Base-by-base conservation (phyloP, 2,888 invertebrate genomes). In the Fragum whitleyi region DNA sequence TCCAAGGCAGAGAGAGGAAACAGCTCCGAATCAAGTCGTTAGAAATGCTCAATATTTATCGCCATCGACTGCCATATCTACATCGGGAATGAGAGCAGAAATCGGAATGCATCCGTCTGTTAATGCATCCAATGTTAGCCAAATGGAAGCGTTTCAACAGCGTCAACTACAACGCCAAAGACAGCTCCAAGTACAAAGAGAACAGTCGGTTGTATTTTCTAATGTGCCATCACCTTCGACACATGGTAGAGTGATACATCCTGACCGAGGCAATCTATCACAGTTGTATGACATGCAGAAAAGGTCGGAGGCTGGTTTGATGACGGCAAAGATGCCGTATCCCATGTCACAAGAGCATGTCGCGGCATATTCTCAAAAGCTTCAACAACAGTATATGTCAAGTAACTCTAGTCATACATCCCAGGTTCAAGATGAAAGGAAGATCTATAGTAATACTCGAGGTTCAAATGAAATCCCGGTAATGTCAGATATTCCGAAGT, bases 131-230 rank as follows among this genome's bases (percentile, higher is more conserved):
- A 65, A 42, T 29, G 14, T 55, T 28, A 14, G 16, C 21, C 55
- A 70, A 28, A 21, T 70, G 23, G 77, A 79, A 57, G 53, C 74
- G 9, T 67, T 77, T 51, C 85, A 85, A 39, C 79, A 81, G 32
- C 69, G 77, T 21, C 72, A 80, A 47, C 39, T 71, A 26, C 73
- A 78, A 28, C 76, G 74, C 19, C 75, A 80, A 42, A 65, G 72
- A 29, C 79, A 81, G n/a, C 16, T 79, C 2, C 84, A 81, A 69
- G 42, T 65, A 11, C 65, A 65, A 6, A 32, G 65, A 14, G 65
- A 65, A 5, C 65, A 65, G 23, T 39, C 42, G 1, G 65, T 42
- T 21, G 65, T 42, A 11, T 21, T 65, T 14, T 21, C 65, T 9
- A 42, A 26, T 65, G 42, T 65, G n/a, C 65, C 39, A 23, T 23